Conservation (phyloP, 37 sponge, comb jelly and placozoan genomes). For the Beroe forskalii region DNA sequence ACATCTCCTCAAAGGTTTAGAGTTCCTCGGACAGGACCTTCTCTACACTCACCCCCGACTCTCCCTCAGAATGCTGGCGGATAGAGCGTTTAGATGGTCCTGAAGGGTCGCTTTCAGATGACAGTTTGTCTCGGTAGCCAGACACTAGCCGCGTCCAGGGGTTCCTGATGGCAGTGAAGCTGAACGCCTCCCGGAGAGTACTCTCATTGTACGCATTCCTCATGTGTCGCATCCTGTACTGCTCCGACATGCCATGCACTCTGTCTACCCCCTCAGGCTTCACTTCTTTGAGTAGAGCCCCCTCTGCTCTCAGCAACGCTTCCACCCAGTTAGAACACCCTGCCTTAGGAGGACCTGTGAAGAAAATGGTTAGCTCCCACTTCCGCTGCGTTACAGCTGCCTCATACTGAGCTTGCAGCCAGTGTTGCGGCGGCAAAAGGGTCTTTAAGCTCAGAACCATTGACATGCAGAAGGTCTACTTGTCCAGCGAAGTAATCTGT, state of each 20-base stretch:
- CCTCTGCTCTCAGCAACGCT: background rate
- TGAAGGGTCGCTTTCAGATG: background rate
- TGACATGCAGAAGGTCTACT: no score
- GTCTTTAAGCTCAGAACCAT: no score
- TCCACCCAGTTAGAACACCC: slow-evolving; percentile 3
- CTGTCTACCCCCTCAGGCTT: background rate
- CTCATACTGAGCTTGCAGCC: no score
- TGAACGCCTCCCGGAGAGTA: background rate
- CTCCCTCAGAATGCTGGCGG: background rate
- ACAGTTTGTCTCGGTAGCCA: background rate
- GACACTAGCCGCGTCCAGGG: slow-evolving; percentile 2
- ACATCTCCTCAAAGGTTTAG: background rate
- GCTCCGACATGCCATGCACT: background rate
- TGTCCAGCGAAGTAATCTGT: no score
- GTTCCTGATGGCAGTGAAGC: background rate
- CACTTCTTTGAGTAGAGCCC: background rate
- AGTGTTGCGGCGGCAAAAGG: no score
- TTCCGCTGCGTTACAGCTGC: no score
- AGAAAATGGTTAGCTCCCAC: no score
- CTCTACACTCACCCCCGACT: background rate
- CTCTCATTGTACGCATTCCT: background rate
- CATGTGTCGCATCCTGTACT: background rate
- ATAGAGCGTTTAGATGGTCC: background rate
- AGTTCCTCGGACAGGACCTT: background rate
- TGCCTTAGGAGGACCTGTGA: background rate